Evolutionary conservation across 2,797 vertebrate genomes (phyloP), one percentile per base, ranked within the genome.

Genomic region (Aplochiton taeniatus): DNA sequence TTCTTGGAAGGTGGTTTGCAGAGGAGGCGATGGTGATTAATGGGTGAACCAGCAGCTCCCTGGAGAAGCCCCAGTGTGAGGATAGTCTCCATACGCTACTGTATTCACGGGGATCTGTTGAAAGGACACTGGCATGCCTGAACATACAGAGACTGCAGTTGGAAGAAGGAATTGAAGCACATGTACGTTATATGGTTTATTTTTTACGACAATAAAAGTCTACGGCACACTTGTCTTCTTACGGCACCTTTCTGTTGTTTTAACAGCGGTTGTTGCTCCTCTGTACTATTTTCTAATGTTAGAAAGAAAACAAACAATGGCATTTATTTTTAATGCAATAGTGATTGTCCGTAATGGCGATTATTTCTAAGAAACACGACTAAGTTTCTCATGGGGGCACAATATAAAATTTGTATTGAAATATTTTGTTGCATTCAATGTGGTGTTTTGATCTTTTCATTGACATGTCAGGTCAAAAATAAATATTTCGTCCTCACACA

Each of bases 11-110:
- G 52, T 47, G 68, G 42, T 45, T 48, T 54, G 13, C 16, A 17
- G n/a, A 18, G 61, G 72, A 69, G 63, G 61, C 72, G 20, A 51
- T 47, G 58, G 16, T 76, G 81, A 82, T 74, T 67, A 70, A 79
- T 69, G 66, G 72, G 76, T 53, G 57, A 49, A 58, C 57, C 72
- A 14, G 9, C 18, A 43, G 43, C 14, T 66, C 58, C 66, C 41
- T 58, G 20, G 18, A 48, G 63, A 72, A 49, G 57, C 52, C 45
- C n/a, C 45, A 64, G 64, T 58, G 45, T 63, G 51, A 10, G 52
- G 58, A 76, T 69, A 59, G 46, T 58, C 63, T 70, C 61, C 60
- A 58, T 51, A 63, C 20, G 6, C 52, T 57, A 66, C 74, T 70
- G 68, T 69, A 66, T 12, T 6, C 52, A 31, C 50, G 55, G 52